Evolutionary conservation across 2,113 vertebrate genomes (phyloP).

Genomic region (Odobenus rosmarus): DNA sequence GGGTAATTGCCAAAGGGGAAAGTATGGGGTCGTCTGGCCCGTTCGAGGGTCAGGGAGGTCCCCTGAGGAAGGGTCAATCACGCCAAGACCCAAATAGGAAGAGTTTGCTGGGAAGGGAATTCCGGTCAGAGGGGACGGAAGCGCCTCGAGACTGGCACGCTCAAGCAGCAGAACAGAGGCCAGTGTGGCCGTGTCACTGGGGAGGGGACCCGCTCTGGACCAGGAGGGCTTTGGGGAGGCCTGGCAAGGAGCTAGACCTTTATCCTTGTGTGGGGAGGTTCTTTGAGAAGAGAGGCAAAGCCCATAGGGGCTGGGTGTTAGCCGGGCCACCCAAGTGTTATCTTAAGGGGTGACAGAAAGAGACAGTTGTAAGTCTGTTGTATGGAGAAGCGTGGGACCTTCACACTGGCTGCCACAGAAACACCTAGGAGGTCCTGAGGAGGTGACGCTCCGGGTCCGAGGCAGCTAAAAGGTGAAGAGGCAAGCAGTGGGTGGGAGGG

Average conservation of each 20-base stretch:
- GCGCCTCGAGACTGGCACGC: rapidly evolving
- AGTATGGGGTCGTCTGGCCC: rapidly evolving
- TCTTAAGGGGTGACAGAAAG: background rate
- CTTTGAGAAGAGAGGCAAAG: background rate
- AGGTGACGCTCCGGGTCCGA: too few relatives aligned
- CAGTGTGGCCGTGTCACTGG: rapidly evolving
- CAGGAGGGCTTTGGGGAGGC: background rate
- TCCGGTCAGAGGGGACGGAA: background rate
- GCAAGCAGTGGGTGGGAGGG: background rate
- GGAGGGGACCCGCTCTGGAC: background rate
- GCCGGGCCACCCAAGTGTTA: rapidly evolving
- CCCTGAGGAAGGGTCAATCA: background rate
- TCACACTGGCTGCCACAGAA: too few relatives aligned
- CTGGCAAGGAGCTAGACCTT: background rate
- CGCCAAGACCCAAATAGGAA: background rate
- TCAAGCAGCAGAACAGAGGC: too few relatives aligned
- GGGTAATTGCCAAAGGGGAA: background rate
- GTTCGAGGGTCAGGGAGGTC: background rate
- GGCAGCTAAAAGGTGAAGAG: background rate
- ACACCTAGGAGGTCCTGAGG: too few relatives aligned
- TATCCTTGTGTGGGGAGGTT: background rate
- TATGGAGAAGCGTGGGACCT: background rate
- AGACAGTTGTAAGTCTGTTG: rapidly evolving
- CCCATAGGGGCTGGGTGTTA: background rate
- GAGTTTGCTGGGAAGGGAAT: background rate